Evolutionary conservation across 1,140 invertebrate species (phyloP).

Genomic region (Aradophagus sp.): DNA sequence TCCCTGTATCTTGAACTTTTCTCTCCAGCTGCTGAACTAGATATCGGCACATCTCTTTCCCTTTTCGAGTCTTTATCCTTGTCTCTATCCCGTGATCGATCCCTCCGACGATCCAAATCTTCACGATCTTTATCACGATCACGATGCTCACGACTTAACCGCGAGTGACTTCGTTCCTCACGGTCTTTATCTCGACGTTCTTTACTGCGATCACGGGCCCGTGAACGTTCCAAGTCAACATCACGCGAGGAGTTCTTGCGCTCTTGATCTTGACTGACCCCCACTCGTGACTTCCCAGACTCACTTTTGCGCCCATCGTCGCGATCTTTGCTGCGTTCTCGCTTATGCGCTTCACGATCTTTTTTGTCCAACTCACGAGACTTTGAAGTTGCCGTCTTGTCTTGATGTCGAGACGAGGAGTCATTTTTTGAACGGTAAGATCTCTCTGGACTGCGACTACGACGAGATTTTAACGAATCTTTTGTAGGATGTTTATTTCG

Average conservation of each 20-base stretch:
- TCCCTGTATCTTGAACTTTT: constrained; percentile 62
- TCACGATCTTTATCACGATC: constrained; percentile 72
- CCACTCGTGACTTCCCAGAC: constrained; percentile 50
- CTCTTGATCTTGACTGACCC: constrained; percentile 63
- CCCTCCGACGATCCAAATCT: constrained; percentile 58
- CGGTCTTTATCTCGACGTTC: constrained; percentile 69
- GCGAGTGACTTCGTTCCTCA: constrained; percentile 63
- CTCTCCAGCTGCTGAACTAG: constrained; percentile 27
- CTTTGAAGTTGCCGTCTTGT: no score
- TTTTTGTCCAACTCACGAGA: constrained; percentile 66
- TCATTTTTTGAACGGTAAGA: constrained; percentile 68
- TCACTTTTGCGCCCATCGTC: constrained; percentile 64
- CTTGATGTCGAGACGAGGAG: no score
- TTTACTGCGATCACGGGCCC: constrained; percentile 61
- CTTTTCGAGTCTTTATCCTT: constrained; percentile 49
- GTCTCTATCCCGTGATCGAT: constrained; percentile 57
- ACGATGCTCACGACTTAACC: constrained; percentile 63
- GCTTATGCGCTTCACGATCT: constrained; percentile 69
- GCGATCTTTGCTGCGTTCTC: constrained; percentile 68
- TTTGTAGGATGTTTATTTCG: constrained; percentile 65
- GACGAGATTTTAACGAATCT: constrained; percentile 62
- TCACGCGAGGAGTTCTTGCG: constrained; percentile 61
- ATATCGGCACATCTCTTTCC: constrained; percentile 46
- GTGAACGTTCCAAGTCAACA: constrained; percentile 64
- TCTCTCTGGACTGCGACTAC: constrained; percentile 71